Evolutionary conservation across 2,888 invertebrate genomes (phyloP), one percentile per base, ranked within the genome.

Genomic region (Drosophila kuntzei): DNA sequence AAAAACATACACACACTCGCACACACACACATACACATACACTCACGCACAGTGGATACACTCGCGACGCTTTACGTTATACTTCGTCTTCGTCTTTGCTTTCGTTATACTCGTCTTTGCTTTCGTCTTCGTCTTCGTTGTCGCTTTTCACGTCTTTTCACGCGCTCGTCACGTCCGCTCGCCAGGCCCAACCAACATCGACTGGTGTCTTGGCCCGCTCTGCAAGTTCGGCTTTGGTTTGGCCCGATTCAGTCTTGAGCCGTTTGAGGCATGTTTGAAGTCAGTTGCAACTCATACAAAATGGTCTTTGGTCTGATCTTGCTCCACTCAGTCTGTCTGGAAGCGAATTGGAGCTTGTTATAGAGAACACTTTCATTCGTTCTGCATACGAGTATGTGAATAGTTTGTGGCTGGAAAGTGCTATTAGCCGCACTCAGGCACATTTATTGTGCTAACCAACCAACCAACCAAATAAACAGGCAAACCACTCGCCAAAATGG

Each of bases 281-380:
- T 65, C 54, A 50, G 79, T 74, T 71, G 58, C 73, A 76, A 80
- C 75, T 73, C 80, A 76, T 66, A 69, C 79, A 62, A 57, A 63
- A 62, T 43, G 29, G 51, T 57, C n/a, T 68, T 27, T 32, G 11
- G 20, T 16, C 51, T 29, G 9, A n/a, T 20, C 50, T n/a, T 3
- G 46, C 32, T 57, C 27, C 20, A 50, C 39, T 46, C 49, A 51
- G 64, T 62, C 72, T 47, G 71, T 62, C 73, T 43, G 73, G 46
- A 18, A 61, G 76, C 72, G 76, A 77, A 80, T 71, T 79, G 71
- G 80, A 79, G 68, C 65, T 76, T 76, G 62, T 50, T 62, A 57
- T 51, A 63, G 60, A 85, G 89, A 85, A 89, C 84, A 89, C 89
- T 89, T 85, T 85, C 84, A 86, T 85, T 85, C 88, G 74, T 88